Base-by-base conservation (phyloP, 2,113 vertebrate genomes). In the Herpetotheres cachinnans region DNA sequence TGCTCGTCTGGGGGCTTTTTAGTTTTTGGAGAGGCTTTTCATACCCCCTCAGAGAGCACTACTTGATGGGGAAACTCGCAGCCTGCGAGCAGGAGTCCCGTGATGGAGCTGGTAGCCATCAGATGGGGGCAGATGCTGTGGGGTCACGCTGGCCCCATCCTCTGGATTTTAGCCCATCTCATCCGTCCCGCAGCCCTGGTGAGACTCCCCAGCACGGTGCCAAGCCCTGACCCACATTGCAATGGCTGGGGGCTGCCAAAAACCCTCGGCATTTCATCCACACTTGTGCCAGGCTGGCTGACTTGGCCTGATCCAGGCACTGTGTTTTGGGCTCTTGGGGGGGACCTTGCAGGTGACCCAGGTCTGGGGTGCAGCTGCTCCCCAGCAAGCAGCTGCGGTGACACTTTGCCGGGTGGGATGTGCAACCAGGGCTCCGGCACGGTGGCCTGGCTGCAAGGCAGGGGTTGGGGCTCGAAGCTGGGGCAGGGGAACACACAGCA, bases 241-340 rank as follows among this genome's bases (percentile, higher is more conserved):
- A 8, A 29, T 2, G 22, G 25, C 17, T 8, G 56, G 25, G 21
- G 46, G 22, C 44, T 52, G 46, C 66, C 3, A 1, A 30, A 72
- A 52, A 1, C 1, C 0, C 34, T 22, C 16, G 2, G 17, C 9
- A 2, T n/a, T 22, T 38, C 42, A 42, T 14, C 11, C 42, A 11
- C 42, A 42, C 42, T 14, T 6, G 42, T 42, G 42, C 42, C 42
- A 42, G 11, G 42, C 42, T 42, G n/a, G 19, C 66, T 62, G 58
- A 11, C 21, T 14, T 6, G 30, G n/a, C 25, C 46, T 8, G 27
- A 40, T 22, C 58, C 52, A 20, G 50, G 36, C 15, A 8, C 27
- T 9, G 34, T 1, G 12, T 13, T 78, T 17, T 46, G 50, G 66
- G 50, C 22, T 65, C 7, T 1, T 13, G 34, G 29, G 54, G 16